A percentile compares a stretch with the other conserved stretches of the same genome.
Evolutionary conservation across 2,888 invertebrate genomes (phyloP).

Genomic region (Frankliniella fusca): DNA sequence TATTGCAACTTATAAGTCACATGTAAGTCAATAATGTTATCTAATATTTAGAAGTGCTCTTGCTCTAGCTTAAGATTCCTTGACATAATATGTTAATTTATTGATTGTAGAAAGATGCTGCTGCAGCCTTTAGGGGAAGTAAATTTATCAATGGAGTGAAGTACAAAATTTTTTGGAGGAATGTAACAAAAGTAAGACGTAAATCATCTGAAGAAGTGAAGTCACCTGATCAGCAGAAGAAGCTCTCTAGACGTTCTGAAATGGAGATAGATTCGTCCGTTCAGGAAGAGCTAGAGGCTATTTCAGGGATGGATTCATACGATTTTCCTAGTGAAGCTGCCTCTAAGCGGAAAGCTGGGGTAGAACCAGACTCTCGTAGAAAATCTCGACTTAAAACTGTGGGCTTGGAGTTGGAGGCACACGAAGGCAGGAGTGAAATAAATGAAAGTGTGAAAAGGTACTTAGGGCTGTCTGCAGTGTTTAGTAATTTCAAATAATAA

Average conservation of each 20-base stretch:
- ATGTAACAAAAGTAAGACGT: not conserved
- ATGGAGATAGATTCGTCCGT: not conserved
- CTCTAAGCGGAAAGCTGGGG: not conserved
- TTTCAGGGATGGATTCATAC: not conserved
- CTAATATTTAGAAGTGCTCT: not conserved
- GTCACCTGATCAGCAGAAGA: not conserved
- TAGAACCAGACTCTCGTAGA: not conserved
- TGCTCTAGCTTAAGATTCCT: not conserved
- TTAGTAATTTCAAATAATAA: not conserved
- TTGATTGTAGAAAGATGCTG: not conserved
- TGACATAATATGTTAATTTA: not conserved
- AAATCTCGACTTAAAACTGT: not conserved
- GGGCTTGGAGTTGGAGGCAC: not conserved
- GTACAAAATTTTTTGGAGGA: not conserved
- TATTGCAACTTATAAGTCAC: not conserved
- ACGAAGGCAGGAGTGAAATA: not conserved
- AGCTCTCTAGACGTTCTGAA: not conserved
- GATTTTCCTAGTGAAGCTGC: not conserved
- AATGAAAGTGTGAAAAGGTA: not conserved
- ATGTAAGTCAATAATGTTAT: not conserved
- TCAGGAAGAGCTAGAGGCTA: not conserved
- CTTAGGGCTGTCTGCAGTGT: not conserved
- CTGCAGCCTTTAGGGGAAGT: not conserved
- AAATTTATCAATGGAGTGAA: not conserved
- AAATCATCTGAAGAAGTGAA: not conserved